Evolutionary conservation across 1,140 invertebrate species (phyloP), one percentile per base, ranked within the genome.

Genomic region (Ylistrum balloti): DNA sequence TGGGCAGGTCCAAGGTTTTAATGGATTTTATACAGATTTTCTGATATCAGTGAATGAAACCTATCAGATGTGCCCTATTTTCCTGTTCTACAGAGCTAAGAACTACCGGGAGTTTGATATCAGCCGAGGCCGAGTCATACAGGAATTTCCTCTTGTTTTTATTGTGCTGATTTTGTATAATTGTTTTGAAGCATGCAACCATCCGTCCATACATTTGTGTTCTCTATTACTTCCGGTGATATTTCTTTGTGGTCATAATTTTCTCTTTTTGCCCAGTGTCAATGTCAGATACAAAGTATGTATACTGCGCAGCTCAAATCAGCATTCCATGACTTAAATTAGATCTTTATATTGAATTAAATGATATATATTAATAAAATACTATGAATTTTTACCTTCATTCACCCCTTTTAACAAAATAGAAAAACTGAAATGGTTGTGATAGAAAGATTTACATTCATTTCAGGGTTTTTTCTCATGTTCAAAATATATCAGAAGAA

Each of bases 121-220:
- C 9, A 17, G 41, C 0, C 17, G 20, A 15, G 41, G 17, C 41
- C 41, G 20, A 9, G 22, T 74, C 13, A 11, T 74, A n/a, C n/a
- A 74, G 56, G n/a, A 28, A 28, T 74, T n/a, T 74, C 56, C 56
- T 74, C 56, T 74, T 74, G 56, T 74, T 74, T 74, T 74, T 74
- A 3, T n/a, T n/a, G 56, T 28, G 22, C 56, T 74, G 56, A 74
- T n/a, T n/a, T n/a, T 74, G 9, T 28, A 74, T 74, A 28, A 74
- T 28, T 74, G 56, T n/a, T 74, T 5, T 74, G 22, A 74, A 28
- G 22, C 56, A 74, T n/a, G 1, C 56, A 74, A 74, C 56, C 56
- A 74, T 74, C 56, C 56, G 56, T 74, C 56, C 56, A 74, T 74
- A 74, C n/a, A 74, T 45, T 28, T 28, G 56, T 74, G 9, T 5